A percentile compares a stretch with the other conserved stretches of the same genome.
phyloP scores from a whole-genome alignment of 2,888 invertebrate genomes.

The Cryptophagus acutangulus region DNA sequence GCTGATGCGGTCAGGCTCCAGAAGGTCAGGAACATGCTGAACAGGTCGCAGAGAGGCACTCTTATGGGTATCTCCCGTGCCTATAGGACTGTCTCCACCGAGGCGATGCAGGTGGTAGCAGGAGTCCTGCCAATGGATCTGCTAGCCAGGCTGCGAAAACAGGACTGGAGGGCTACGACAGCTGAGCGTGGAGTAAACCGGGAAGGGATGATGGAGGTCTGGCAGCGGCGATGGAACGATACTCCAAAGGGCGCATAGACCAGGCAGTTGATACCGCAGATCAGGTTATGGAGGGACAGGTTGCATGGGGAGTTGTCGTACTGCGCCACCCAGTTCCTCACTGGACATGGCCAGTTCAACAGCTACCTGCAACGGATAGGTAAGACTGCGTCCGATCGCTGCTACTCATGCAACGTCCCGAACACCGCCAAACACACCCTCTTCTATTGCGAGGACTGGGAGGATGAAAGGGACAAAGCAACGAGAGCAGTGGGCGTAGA shows the following conservation, averaged over 20 bases:
- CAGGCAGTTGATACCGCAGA: background rate
- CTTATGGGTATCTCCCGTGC: background rate
- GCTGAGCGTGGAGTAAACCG: background rate
- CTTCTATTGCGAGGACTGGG: slow-evolving; percentile 3
- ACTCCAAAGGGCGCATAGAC: too few species aligned
- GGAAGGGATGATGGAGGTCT: background rate
- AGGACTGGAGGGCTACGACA: background rate
- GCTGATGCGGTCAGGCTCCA: slow-evolving; percentile 1
- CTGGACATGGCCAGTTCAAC: too few species aligned
- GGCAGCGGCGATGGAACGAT: slow-evolving; percentile 1
- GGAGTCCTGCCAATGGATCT: background rate
- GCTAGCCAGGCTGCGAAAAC: background rate
- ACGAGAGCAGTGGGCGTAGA: too few species aligned
- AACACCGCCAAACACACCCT: slow-evolving; percentile 2
- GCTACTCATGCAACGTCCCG: background rate
- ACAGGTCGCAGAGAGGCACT: background rate
- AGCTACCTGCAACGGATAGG: background rate
- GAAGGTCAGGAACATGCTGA: background rate
- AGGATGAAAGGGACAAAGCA: background rate
- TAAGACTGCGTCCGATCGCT: slow-evolving; percentile 2
- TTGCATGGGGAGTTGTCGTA: slow-evolving; percentile 3
- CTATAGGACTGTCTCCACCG: background rate
- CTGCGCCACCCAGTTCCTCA: too few species aligned
- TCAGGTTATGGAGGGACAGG: slow-evolving; percentile 1
- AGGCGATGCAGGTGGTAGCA: background rate